Evolutionary conservation across 2,888 invertebrate species (phyloP), one percentile per base, ranked within the genome.

Genomic region (Sabellastarte sp.): DNA sequence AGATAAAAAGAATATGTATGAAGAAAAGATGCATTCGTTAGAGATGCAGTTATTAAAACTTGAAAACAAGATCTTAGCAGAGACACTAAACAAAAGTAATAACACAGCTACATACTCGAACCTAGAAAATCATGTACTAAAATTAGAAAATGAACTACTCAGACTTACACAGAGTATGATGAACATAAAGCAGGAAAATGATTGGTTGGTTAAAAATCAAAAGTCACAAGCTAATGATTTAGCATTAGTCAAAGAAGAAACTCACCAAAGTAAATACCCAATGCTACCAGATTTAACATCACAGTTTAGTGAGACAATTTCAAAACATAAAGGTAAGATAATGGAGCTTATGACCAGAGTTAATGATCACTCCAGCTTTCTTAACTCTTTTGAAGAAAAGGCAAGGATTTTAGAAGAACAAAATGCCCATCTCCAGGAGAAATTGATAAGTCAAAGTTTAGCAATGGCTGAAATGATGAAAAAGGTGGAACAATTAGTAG

Each of bases 121-220:
- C 30, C 64, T 80, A 29, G 81, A 80, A 68, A 78, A 77, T 63
- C 74, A 76, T 50, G 74, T 80, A 32, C 66, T 80, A 1, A 73
- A 65, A 57, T 61, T 81, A 4, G 80, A 80, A 68, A 80, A 78
- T 61, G 76, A 77, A 33, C 65, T 81, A 3, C 57, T 78, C 56
- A 73, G 70, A 63, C 67, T 80, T 53, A 77, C 74, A 51, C 73
- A 76, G 57, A 77, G 71, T 59, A 76, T 77, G 59, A 65, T 63
- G 1, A 61, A 67, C 2, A 63, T 80, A 5, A 66, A 67, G 56
- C 63, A 66, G 26, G 76, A 80, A 33, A 73, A 76, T 56, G 75
- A 77, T 10, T 55, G 60, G 31, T 50, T 78, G 32, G 70, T 68
- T 30, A 32, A 50, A 31, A 32, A 10, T 15, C 59, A 41, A 41